Percentiles rank a stretch among this genome's conserved stretches.
Conservation (phyloP, 2,888 invertebrate species). For the Ichneumoninae sp. region DNA sequence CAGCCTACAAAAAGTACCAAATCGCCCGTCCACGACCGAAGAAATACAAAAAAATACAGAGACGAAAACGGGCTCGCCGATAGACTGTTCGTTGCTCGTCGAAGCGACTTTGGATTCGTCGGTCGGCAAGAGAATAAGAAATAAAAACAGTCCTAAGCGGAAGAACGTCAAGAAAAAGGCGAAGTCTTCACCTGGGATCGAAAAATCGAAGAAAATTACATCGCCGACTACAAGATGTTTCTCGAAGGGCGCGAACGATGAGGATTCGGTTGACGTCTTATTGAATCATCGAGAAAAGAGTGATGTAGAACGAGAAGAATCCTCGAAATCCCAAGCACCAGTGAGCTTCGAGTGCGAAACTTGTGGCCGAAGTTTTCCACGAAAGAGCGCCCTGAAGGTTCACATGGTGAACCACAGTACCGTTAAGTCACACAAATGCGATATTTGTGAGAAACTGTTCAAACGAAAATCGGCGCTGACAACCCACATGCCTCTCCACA, state of each 20-base stretch:
- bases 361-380: slow-evolving; percentile 33
- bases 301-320: not conserved
- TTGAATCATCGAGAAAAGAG: not conserved
- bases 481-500: slow-evolving; percentile 70
- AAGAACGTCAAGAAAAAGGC: not conserved
- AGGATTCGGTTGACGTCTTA: slow-evolving; percentile 35
- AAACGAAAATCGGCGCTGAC: slow-evolving; percentile 75
- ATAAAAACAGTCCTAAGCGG: not conserved
- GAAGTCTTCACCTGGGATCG: not conserved
- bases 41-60: not conserved
- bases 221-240: not conserved
- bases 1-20: not conserved
- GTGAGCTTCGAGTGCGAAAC: slow-evolving; percentile 44
- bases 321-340: not conserved
- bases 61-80: not conserved
- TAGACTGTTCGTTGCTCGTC: not conserved
- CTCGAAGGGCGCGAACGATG: not conserved
- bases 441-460: slow-evolving; percentile 72
- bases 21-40: not conserved
- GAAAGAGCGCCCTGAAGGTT: slow-evolving; percentile 34
- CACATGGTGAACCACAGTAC: slow-evolving; percentile 56
- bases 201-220: not conserved
- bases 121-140: not conserved
- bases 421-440: slow-evolving; percentile 70
- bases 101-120: not conserved